Conservation (phyloP, 2,797 vertebrate species). For the Anolis apletophallus region DNA sequence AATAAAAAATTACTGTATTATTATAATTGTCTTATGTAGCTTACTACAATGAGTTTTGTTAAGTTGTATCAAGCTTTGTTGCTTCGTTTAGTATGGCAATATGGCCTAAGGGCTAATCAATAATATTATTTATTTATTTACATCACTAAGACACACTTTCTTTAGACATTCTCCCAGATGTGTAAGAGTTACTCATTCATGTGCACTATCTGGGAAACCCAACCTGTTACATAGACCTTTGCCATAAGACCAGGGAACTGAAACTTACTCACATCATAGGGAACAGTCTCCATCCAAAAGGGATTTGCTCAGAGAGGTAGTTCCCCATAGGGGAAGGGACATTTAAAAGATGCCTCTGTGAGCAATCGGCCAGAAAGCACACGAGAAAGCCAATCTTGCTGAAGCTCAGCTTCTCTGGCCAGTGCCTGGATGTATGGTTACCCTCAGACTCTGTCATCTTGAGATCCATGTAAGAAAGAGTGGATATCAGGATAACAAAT, state of each 20-base stretch:
- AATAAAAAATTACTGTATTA: too few species aligned
- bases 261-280: not conserved
- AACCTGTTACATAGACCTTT: not conserved
- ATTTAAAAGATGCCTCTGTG: too few species aligned
- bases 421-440: not conserved
- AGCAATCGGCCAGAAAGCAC: not conserved
- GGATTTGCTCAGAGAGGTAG: too few species aligned
- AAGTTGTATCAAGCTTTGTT: too few species aligned
- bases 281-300: not conserved
- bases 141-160: not conserved
- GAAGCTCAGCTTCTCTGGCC: not conserved
- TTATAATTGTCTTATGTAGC: too few species aligned
- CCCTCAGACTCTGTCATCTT: not conserved
- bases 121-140: too few species aligned
- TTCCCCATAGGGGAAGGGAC: not conserved
- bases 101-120: too few species aligned
- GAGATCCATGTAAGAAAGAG: not conserved
- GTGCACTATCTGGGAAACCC: not conserved
- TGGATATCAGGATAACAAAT: not conserved
- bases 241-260: not conserved
- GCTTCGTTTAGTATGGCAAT: too few species aligned
- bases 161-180: not conserved
- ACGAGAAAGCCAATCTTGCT: not conserved
- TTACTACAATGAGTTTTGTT: too few species aligned
- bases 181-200: not conserved